These are phyloP conservation scores for Panurus biarmicus DNA, from an alignment of 2,113 vertebrate species.

Conservation along the genomic window DNA sequence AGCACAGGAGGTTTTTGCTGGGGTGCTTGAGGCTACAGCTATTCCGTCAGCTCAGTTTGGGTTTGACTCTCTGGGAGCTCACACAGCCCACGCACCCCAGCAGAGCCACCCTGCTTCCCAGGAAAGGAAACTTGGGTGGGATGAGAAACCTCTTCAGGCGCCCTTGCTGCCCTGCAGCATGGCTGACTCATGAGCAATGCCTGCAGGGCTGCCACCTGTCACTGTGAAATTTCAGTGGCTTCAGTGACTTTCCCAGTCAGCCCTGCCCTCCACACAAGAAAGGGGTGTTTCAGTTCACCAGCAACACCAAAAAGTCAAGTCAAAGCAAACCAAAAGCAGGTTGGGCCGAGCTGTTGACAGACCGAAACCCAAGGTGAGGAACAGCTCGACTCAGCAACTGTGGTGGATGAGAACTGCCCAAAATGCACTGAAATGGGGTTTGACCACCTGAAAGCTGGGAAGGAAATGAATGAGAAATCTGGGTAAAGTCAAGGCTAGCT, in stretches of 20 bases:
- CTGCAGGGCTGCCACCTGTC: not conserved
- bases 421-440: not conserved
- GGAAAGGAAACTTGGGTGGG: slow-evolving; percentile 50
- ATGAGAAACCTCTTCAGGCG: slow-evolving; percentile 27
- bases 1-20: not conserved
- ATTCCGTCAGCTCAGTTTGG: slow-evolving; percentile 28
- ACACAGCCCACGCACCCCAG: not conserved
- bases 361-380: not conserved
- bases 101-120: not conserved
- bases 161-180: not conserved
- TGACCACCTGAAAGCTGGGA: not conserved
- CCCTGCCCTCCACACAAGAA: accelerated
- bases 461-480: not conserved
- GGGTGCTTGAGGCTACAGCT: not conserved
- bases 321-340: not conserved
- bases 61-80: slow-evolving; percentile 28
- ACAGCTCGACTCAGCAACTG: not conserved
- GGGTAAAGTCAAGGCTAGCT: not conserved
- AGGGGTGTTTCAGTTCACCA: not conserved
- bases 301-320: not conserved
- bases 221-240: not conserved
- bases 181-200: slow-evolving; percentile 13
- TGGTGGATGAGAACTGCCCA: not conserved
- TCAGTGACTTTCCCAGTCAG: not conserved
- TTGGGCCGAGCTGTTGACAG: not conserved